phyloP scores from a whole-genome alignment of 2,797 vertebrate species.

The Luscinia megarhynchos region DNA sequence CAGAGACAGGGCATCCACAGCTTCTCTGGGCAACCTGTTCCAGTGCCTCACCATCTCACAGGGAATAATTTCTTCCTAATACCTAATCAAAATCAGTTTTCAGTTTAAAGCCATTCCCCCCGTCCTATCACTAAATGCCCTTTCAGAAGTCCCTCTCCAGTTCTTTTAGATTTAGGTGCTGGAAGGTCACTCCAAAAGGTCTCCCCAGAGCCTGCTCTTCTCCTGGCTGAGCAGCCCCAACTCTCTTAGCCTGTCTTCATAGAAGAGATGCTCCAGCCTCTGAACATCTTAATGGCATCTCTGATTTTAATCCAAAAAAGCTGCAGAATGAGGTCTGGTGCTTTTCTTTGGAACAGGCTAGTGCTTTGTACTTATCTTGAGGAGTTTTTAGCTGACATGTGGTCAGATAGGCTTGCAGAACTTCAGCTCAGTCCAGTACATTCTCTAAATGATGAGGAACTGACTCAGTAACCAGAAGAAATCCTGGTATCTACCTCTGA shows the following conservation, averaged over 20 bases:
- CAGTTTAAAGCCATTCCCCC: neutral
- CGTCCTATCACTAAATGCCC: neutral
- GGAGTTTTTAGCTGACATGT: neutral
- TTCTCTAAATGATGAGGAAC: neutral
- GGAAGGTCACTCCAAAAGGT: neutral
- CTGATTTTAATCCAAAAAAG: neutral
- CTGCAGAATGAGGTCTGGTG: neutral
- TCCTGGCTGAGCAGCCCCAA: neutral
- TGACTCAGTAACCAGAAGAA: neutral
- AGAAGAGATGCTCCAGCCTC: neutral
- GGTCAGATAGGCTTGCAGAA: neutral
- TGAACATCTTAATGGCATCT: neutral
- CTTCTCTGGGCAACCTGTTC: neutral
- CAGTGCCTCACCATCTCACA: neutral
- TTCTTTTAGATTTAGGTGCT: neutral
- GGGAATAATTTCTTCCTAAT: neutral
- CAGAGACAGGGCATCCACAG: neutral
- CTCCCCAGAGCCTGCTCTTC: neutral
- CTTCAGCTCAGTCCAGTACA: neutral
- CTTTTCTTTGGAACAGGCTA: neutral
- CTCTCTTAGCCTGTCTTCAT: neutral
- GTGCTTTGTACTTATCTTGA: neutral
- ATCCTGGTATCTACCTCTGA: neutral
- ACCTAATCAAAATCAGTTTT: neutral
- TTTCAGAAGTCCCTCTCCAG: neutral